These are phyloP conservation scores for Corythaixoides concolor DNA, from an alignment of 2,113 vertebrate genomes.

Conservation along the genomic window DNA sequence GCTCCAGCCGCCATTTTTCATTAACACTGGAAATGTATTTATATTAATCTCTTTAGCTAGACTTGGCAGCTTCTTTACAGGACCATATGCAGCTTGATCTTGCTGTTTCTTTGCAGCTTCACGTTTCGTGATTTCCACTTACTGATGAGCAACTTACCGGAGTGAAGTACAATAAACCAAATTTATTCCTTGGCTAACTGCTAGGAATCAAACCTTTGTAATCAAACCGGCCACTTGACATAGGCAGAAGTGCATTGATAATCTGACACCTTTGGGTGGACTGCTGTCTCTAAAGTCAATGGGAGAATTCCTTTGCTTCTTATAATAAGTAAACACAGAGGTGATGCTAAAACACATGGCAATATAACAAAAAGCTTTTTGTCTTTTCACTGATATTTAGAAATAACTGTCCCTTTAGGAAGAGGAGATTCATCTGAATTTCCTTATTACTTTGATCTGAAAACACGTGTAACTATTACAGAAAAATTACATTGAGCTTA, in stretches of 20 bases:
- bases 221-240: not conserved
- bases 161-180: not conserved
- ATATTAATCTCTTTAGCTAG: constrained; percentile 39
- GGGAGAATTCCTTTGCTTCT: not conserved
- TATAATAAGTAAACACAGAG: not conserved
- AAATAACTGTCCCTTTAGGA: not conserved
- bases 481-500: not conserved
- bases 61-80: not conserved
- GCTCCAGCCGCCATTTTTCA: constrained; percentile 1
- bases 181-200: not conserved
- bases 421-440: not conserved
- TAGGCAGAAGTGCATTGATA: not conserved
- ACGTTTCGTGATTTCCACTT: not conserved
- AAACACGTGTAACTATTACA: not conserved
- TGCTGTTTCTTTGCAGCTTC: not conserved
- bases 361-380: not conserved
- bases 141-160: not conserved
- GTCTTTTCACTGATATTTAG: not conserved
- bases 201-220: not conserved
- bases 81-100: not conserved
- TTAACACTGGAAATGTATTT: constrained; percentile 32
- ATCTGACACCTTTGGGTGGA: not conserved
- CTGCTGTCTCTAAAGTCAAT: not conserved
- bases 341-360: not conserved
- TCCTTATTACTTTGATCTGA: not conserved